Conservation (phyloP, 1,140 invertebrate species). For the Drosophila nikananu region DNA sequence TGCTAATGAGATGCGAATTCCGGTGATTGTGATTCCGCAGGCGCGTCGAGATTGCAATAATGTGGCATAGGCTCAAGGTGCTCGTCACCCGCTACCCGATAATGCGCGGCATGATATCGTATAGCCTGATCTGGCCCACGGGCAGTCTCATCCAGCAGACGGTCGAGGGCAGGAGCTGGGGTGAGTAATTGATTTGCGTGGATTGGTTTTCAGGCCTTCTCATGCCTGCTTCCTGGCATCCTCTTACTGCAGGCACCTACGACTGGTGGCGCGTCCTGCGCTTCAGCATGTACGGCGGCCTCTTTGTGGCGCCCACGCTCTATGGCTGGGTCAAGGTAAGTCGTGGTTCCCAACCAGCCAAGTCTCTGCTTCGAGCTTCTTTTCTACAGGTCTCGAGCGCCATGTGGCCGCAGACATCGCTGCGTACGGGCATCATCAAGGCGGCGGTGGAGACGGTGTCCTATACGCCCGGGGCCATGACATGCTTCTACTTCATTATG, state of each 20-base stretch:
- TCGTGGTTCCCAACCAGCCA: neutral
- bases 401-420: conserved; percentile 88
- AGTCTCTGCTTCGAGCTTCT: neutral
- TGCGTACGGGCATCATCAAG: conserved; percentile 89
- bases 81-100: conserved; percentile 83
- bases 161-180: conserved; percentile 85
- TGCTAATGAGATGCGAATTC: conserved; percentile 25
- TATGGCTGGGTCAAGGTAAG: conserved; percentile 89
- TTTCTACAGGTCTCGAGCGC: conserved; percentile 84
- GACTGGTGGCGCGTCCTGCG: conserved; percentile 87
- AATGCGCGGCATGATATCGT: conserved; percentile 90
- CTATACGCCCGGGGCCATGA: conserved; percentile 92
- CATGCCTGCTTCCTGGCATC: neutral
- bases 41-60: conserved; percentile 45
- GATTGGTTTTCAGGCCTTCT: neutral
- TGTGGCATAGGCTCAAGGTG: conserved; percentile 71
- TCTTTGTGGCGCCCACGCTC: conserved; percentile 90
- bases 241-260: conserved; percentile 79
- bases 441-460: conserved; percentile 92
- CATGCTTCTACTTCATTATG: conserved; percentile 93
- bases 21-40: conserved; percentile 25
- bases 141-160: conserved; percentile 89
- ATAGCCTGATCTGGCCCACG: conserved; percentile 90
- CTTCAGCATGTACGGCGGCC: conserved; percentile 90
- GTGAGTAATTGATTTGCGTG: conserved; percentile 41